Evolutionary conservation across 2,888 invertebrate genomes (phyloP).

Genomic region (Tholera decimalis): DNA sequence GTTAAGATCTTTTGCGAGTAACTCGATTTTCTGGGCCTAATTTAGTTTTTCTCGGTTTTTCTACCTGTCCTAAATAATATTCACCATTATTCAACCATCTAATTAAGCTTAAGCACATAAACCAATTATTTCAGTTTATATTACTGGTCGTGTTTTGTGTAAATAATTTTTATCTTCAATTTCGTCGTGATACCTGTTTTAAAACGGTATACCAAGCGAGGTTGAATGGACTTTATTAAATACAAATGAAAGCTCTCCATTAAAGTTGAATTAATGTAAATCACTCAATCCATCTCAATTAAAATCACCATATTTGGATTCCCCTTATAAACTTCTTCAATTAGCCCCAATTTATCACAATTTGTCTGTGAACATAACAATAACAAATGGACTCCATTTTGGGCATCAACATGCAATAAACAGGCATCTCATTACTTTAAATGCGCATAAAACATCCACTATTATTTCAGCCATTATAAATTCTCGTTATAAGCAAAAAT

Average conservation of each 20-base stretch:
- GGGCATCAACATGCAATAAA: conserved; percentile 45
- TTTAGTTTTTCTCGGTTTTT: conserved; percentile 51
- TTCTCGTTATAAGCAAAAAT: conserved; percentile 63
- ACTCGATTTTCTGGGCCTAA: conserved; percentile 46
- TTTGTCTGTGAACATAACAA: conserved; percentile 37
- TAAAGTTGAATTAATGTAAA: conserved; percentile 19
- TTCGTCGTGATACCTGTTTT: background rate
- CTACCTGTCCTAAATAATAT: conserved; percentile 40
- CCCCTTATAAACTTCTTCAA: conserved; percentile 25
- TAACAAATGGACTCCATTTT: conserved; percentile 40
- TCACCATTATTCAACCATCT: conserved; percentile 28
- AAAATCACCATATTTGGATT: conserved; percentile 30
- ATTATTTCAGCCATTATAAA: conserved; percentile 53
- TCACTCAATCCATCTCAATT: conserved; percentile 38
- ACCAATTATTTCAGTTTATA: conserved; percentile 29
- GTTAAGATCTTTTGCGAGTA: conserved; percentile 42
- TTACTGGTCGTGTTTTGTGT: conserved; percentile 11
- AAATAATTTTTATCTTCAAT: conserved; percentile 2
- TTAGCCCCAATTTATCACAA: conserved; percentile 44
- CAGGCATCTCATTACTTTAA: conserved; percentile 59
- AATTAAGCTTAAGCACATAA: conserved; percentile 28
- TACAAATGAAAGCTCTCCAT: conserved; percentile 5
- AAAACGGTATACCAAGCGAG: conserved; percentile 14
- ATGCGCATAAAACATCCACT: conserved; percentile 56
- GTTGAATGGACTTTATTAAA: background rate